Percentiles rank a stretch among this genome's conserved stretches.
Conservation (phyloP, 2,888 invertebrate species). For the Chelonus formosanus region DNA sequence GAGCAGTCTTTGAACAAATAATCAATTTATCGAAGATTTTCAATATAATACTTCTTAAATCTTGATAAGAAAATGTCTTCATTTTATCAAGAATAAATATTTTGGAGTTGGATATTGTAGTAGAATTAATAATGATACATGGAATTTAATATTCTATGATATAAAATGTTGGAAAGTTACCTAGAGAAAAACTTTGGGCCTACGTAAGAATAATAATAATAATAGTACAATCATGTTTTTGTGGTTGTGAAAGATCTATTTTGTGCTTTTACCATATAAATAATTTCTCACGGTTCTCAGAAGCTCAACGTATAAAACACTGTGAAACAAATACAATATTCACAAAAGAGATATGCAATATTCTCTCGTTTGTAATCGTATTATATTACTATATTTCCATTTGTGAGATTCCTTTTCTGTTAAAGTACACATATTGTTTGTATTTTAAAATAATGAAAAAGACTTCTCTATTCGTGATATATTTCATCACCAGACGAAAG, state of each 20-base stretch:
- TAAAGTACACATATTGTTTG: conserved; percentile 15
- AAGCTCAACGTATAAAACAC: conserved; percentile 4
- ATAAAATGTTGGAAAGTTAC: too few relatives aligned
- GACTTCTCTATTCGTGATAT: neutral
- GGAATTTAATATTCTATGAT: too few relatives aligned
- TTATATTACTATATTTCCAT: conserved; percentile 10
- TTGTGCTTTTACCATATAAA: neutral
- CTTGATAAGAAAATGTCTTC: too few relatives aligned
- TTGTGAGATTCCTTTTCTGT: conserved; percentile 24
- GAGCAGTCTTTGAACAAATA: too few relatives aligned
- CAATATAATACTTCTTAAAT: too few relatives aligned
- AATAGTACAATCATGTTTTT: neutral
- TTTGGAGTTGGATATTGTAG: too few relatives aligned
- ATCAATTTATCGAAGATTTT: too few relatives aligned
- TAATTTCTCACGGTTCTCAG: conserved; percentile 3
- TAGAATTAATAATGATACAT: too few relatives aligned
- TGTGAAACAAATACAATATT: conserved; percentile 21
- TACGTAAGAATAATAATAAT: too few relatives aligned
- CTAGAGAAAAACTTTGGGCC: too few relatives aligned
- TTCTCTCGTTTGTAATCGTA: conserved; percentile 22
- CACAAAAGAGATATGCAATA: conserved; percentile 18
- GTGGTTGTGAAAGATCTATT: neutral
- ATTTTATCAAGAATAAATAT: too few relatives aligned
- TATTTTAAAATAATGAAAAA: neutral
- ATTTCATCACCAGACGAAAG: neutral